Evolutionary conservation across 2,888 invertebrate species (phyloP).

Genomic region (Frankliniella fusca): DNA sequence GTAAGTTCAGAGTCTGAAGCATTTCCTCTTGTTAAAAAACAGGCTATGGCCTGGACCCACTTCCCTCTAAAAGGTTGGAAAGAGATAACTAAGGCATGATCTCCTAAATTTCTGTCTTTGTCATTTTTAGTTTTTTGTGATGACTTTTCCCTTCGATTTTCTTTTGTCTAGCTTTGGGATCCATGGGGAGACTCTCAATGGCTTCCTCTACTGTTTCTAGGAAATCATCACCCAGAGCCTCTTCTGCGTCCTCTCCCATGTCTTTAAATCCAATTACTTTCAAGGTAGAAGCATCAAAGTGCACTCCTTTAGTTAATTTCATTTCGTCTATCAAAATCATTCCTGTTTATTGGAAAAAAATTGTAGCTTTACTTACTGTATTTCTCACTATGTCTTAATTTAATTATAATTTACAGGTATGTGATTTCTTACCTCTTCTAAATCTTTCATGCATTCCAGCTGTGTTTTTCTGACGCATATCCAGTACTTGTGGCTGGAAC

Average conservation of each 20-base stretch:
- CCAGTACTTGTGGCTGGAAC: not conserved
- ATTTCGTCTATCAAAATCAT: not conserved
- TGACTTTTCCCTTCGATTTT: not conserved
- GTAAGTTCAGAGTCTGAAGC: constrained; percentile 12
- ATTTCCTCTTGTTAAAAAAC: constrained; percentile 29
- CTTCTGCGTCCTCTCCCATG: constrained; percentile 33
- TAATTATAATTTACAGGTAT: not conserved
- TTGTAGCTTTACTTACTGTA: not conserved
- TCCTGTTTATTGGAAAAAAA: not conserved
- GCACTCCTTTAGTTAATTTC: not conserved
- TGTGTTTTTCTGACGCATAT: not conserved
- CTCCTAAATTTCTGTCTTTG: constrained; percentile 19
- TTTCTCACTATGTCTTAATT: not conserved
- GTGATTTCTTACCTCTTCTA: no score
- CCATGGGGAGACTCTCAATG: not conserved
- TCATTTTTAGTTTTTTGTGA: not conserved
- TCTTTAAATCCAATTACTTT: not conserved
- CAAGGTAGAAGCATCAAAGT: not conserved
- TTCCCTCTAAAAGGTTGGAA: constrained; percentile 29
- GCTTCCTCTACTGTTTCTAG: not conserved
- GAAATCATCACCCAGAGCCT: not conserved
- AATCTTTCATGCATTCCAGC: not conserved
- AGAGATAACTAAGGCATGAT: constrained; percentile 32
- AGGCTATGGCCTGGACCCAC: constrained; percentile 32
- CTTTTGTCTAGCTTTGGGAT: not conserved